Evolutionary conservation across 2,797 vertebrate species (phyloP).

Genomic region (Pseudomugil gertrudae): DNA sequence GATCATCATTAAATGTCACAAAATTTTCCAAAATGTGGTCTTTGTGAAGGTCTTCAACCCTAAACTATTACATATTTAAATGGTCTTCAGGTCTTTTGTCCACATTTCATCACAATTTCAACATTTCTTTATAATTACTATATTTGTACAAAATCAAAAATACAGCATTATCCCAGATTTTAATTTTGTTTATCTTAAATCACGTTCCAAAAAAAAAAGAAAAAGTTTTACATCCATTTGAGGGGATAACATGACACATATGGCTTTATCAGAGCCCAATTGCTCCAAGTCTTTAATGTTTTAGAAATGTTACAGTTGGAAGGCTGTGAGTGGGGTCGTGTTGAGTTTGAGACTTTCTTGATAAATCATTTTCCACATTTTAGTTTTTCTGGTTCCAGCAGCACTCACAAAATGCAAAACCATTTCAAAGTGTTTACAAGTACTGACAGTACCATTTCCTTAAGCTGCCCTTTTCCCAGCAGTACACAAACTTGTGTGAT

Average conservation of each 20-base stretch:
- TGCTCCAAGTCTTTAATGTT: constrained; percentile 26
- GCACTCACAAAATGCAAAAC: constrained; percentile 89
- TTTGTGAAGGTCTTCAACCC: not conserved
- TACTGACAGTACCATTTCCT: constrained; percentile 23
- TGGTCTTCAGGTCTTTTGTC: not conserved
- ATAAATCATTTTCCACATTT: constrained; percentile 24
- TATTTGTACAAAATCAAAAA: constrained; percentile 60
- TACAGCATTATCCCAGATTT: constrained; percentile 25
- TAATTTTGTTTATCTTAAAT: constrained; percentile 33
- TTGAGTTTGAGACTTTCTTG: constrained; percentile 17
- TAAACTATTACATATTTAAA: not conserved
- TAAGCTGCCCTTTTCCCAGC: constrained; percentile 37
- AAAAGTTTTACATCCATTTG: too few relatives aligned
- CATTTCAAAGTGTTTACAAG: constrained; percentile 65
- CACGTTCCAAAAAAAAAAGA: too few relatives aligned
- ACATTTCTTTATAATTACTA: constrained; percentile 55
- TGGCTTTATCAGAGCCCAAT: constrained; percentile 2
- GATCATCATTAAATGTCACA: not conserved
- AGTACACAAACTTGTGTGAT: constrained; percentile 33
- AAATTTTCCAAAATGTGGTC: too few relatives aligned
- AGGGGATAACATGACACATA: not conserved
- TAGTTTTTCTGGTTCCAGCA: constrained; percentile 86
- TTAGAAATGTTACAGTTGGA: constrained; percentile 25
- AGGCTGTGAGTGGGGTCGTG: not conserved
- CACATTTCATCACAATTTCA: constrained; percentile 35